Evolutionary conservation across 2,113 vertebrate genomes (phyloP), one percentile per base, ranked within the genome.

Genomic region (Mastomys natalensis): DNA sequence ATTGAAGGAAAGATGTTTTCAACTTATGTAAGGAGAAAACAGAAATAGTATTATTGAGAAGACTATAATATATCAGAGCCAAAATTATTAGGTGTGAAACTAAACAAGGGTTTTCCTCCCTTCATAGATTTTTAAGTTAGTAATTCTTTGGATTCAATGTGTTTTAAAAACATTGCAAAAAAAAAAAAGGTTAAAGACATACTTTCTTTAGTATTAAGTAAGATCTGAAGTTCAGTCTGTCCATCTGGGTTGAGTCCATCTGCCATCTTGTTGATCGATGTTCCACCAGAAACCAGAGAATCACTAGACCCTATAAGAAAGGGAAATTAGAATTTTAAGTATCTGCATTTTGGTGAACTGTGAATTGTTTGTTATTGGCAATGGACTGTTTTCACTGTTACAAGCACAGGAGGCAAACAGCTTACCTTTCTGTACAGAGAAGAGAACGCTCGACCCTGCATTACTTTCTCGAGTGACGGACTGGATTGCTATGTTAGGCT

Each of bases 201-300:
- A 98, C 98, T 86, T 37, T 66, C 31, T 0, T 26, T 76, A 77
- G 97, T 88, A 51, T 93, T 98, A 88, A 98, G 80, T 88, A 97
- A 91, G 74, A 98, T 95, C 92, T 98, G 98, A 97, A 98, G 96
- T 94, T 98, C 98, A 74, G 82, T 97, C 70, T 26, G 45, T 70
- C 0, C 19, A 22, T 96, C 48, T 86, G 37, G 58, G 31, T 17
- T 40, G 90, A 98, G 81, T 3, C 2, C 19, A 22, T 92, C 13
- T 21, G 51, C 51, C 1, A 94, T 80, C 89, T 90, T 82, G 0
- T 96, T 10, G 84, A 97, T 26, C 60, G 3, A 1, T 43, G 70
- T 93, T 94, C 86, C 78, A 43, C 70, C 81, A 87, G 97, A 22
- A 91, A 51, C 29, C 48, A 97, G 92, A 62, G 84, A 93, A 45